Evolutionary conservation across 2,888 invertebrate genomes (phyloP), one percentile per base, ranked within the genome.

Genomic region (Parnassius glacialis): DNA sequence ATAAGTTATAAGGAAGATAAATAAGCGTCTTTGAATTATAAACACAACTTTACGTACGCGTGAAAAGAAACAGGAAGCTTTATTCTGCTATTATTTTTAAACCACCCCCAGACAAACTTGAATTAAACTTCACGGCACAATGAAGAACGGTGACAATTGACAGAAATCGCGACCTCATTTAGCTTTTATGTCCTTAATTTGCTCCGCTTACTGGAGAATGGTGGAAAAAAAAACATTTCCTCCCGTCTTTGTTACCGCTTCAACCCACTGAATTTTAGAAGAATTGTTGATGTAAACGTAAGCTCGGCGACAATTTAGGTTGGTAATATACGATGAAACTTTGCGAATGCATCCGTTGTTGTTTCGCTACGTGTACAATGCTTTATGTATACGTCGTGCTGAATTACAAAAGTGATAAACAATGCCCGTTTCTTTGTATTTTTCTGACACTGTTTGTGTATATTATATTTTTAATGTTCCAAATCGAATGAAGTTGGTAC

Each of bases 121-220:
- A 70, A 70, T 69, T 66, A 66, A 66, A 68, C 59, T 64, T 64
- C 65, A 58, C 61, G 61, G 59, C 67, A 61, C 59, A 66, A 65
- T 63, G 65, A 64, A 67, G 64, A 61, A 55, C 66, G 61, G 70
- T 69, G 72, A 79, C 81, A 82, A 86, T 83, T 80, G 83, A 78
- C 80, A 78, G 76, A 79, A 81, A 81, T 80, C 78, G 79, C 79
- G 79, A 79, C 81, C 82, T 81, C 84, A 82, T 85, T 88, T 81
- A 73, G 78, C 79, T 81, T 84, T 86, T 84, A 85, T 83, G 76
- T 73, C 78, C 83, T 82, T 88, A 88, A 87, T 88, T 87, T 87
- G 84, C 77, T 74, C 77, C 76, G 81, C 78, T 84, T 81, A 78
- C 75, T 73, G 71, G 68, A 71, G 76, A 78, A 74, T 74, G 77